Evolutionary conservation across 2,888 invertebrate genomes (phyloP), one percentile per base, ranked within the genome.

Genomic region (Rotaria sp.): DNA sequence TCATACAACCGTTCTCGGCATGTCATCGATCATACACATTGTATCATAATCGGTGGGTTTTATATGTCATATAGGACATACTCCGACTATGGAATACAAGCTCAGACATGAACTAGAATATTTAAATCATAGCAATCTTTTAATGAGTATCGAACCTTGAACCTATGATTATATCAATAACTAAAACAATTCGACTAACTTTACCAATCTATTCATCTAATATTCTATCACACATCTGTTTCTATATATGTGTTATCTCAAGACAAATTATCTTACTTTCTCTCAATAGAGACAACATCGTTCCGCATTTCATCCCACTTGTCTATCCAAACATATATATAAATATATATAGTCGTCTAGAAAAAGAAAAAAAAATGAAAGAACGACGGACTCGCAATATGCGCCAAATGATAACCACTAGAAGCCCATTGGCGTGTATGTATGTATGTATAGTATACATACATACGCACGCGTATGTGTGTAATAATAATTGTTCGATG

Each of bases 401-500:
- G 67, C 35, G 21, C 35, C 35, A 21, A 67, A 67, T 67, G 67
- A 67, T 67, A 67, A 67, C 67, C 67, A 67, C 67, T 67, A 67
- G 35, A 38, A 67, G 67, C 67, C 67, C 35, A 67, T 67, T 21
- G 67, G 67, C 67, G 67, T 67, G 67, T 67, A 52, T 52, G 35
- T 67, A 35, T 26, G 26, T 38, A 35, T 50, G 18, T 50, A 4
- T 50, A 50, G n/a, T 50, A 50, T 21, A 30, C 5, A 38, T 35
- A 67, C 67, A 67, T 2, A 18, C 67, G 35, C 57, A 24, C 38
- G 67, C 35, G 35, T 67, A 67, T 67, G 30, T 67, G 35, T 67
- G 67, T 67, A 38, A 67, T 67, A 67, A 67, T 67, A 67, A 67
- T 67, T 67, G 67, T 67, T 67, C 67, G 67, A 67, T 67, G 67